phyloP scores from a whole-genome alignment of 2,113 vertebrate species.

The Carollia perspicillata region DNA sequence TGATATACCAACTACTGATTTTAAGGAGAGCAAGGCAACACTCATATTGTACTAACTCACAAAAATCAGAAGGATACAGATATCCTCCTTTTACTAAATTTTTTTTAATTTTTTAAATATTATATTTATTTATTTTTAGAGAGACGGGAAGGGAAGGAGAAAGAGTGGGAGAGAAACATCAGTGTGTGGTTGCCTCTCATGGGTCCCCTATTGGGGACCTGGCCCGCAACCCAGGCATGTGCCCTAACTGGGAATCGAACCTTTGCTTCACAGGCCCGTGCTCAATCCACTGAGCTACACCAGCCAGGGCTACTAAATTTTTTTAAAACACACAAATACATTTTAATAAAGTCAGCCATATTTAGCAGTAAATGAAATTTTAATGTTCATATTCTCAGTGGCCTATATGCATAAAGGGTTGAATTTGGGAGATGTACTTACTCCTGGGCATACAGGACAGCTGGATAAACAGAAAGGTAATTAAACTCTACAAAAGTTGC shows the following conservation, averaged over 20 bases:
- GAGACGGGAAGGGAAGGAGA: too few relatives aligned
- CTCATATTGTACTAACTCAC: background rate
- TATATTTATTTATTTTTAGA: too few relatives aligned
- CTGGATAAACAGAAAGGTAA: background rate
- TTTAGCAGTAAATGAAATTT: background rate
- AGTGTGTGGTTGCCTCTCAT: too few relatives aligned
- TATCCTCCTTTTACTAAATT: background rate
- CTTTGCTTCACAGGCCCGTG: too few relatives aligned
- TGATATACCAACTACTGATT: background rate
- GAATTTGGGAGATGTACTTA: background rate
- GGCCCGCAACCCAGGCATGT: too few relatives aligned
- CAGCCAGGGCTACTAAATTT: too few relatives aligned
- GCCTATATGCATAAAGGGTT: background rate
- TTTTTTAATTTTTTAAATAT: too few relatives aligned
- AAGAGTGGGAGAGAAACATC: too few relatives aligned
- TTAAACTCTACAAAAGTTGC: background rate
- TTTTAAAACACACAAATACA: background rate
- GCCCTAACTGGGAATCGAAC: too few relatives aligned
- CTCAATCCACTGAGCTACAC: too few relatives aligned
- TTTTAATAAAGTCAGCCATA: background rate
- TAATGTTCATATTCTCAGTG: background rate
- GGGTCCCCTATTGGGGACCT: too few relatives aligned
- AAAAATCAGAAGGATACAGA: background rate
- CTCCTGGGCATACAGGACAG: background rate
- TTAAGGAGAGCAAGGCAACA: background rate